Evolutionary conservation across 2,113 vertebrate genomes (phyloP).

Genomic region (Tychaedon coryphoeus): DNA sequence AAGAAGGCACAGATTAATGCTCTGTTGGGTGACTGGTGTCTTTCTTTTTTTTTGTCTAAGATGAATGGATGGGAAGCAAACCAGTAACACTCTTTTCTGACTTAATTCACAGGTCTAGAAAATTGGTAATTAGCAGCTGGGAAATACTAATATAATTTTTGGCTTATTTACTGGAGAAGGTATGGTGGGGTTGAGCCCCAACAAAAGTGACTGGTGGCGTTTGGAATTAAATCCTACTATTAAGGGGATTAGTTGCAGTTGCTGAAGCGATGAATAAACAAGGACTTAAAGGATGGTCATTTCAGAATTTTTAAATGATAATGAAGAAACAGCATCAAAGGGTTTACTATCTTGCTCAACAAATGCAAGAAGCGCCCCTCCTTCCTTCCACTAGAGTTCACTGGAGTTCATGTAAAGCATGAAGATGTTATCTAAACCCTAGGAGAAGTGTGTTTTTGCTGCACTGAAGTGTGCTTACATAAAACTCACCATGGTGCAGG

Average conservation of each 20-base stretch:
- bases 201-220: neutral
- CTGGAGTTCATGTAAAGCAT: fast-evolving
- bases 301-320: neutral
- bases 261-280: neutral
- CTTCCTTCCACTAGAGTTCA: neutral
- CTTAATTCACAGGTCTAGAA: neutral
- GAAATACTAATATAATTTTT: neutral
- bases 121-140: neutral
- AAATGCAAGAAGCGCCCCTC: neutral
- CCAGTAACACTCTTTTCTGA: neutral
- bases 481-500: neutral
- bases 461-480: neutral
- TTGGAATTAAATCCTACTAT: neutral
- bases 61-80: neutral
- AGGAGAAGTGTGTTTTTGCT: neutral
- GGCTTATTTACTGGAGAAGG: neutral
- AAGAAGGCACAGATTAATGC: neutral
- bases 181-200: neutral
- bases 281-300: neutral
- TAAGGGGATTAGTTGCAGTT: neutral
- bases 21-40: neutral
- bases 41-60: neutral
- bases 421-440: neutral
- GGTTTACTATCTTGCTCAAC: neutral
- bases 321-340: neutral